Evolutionary conservation across 2,888 invertebrate genomes (phyloP).

Genomic region (Ectemnius continuus): DNA sequence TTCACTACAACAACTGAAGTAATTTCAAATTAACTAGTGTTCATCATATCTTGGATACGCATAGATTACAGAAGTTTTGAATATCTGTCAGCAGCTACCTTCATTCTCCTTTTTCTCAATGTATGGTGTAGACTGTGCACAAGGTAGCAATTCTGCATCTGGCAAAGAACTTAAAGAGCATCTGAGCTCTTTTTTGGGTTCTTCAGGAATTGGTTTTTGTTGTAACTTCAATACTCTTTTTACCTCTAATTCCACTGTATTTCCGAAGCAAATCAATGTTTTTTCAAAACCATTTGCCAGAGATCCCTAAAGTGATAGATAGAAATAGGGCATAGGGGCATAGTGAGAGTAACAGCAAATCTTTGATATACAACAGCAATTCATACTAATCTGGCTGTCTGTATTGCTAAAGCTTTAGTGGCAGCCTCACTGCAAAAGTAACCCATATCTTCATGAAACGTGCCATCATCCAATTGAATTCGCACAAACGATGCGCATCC

Average conservation of each 20-base stretch:
- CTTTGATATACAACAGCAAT: neutral
- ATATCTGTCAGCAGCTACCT: constrained; percentile 3
- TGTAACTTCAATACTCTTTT: constrained; percentile 16
- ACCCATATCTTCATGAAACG: constrained; percentile 64
- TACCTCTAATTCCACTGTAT: constrained; percentile 39
- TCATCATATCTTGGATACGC: neutral
- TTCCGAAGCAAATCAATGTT: constrained; percentile 58
- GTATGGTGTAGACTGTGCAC: constrained; percentile 28
- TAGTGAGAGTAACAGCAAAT: neutral
- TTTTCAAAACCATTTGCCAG: constrained; percentile 59
- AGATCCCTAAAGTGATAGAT: constrained; percentile 51
- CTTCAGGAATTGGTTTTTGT: neutral
- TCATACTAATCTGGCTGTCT: constrained; percentile 59
- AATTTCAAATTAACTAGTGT: neutral
- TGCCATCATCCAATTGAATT: constrained; percentile 59
- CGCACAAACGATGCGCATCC: constrained; percentile 63
- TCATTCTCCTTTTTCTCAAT: neutral
- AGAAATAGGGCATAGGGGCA: neutral
- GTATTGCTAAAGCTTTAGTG: constrained; percentile 58
- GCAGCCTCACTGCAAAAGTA: constrained; percentile 55
- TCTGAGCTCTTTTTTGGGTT: neutral
- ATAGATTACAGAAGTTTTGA: neutral
- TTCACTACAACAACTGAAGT: neutral
- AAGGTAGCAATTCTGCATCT: constrained; percentile 18
- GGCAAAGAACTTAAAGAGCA: neutral